Percentiles rank a stretch among this genome's conserved stretches.
phyloP scores from a whole-genome alignment of 2,888 invertebrate species.

The Drosophila neonasuta region DNA sequence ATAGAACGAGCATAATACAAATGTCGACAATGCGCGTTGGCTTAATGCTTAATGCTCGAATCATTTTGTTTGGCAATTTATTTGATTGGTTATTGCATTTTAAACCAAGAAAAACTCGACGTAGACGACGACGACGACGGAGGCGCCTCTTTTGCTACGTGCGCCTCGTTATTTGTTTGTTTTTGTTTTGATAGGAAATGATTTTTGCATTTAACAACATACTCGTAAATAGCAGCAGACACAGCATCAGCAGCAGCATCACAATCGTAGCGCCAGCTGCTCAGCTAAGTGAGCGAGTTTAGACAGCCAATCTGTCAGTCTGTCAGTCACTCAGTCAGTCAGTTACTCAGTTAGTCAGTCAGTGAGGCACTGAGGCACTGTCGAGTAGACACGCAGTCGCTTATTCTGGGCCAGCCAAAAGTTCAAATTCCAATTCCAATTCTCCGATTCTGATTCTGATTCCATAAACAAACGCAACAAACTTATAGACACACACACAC shows the following conservation, averaged over 20 bases:
- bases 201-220: conserved; percentile 78
- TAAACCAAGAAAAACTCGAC: conserved; percentile 61
- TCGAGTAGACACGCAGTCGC: conserved; percentile 21
- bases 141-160: conserved; percentile 58
- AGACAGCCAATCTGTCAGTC: conserved; percentile 32
- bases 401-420: conserved; percentile 52
- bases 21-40: conserved; percentile 51
- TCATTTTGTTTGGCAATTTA: conserved; percentile 75
- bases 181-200: conserved; percentile 74
- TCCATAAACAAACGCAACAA: conserved; percentile 67
- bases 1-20: conserved; percentile 40
- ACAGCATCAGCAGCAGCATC: conserved; percentile 33
- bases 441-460: conserved; percentile 44
- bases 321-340: conserved; percentile 35
- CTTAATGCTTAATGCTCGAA: conserved; percentile 73
- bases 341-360: conserved; percentile 20
- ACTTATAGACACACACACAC: conserved; percentile 35
- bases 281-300: conserved; percentile 48
- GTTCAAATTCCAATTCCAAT: conserved; percentile 60
- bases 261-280: conserved; percentile 39
- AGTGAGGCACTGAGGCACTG: conserved; percentile 28
- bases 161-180: conserved; percentile 42
- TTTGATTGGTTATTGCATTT: conserved; percentile 77
- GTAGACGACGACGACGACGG: conserved; percentile 19
- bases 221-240: conserved; percentile 51